A percentile compares a stretch with the other conserved stretches of the same genome.
These are phyloP conservation scores for Probosciger aterrimus DNA, from an alignment of 2,113 vertebrate genomes.

Conservation along the genomic window DNA sequence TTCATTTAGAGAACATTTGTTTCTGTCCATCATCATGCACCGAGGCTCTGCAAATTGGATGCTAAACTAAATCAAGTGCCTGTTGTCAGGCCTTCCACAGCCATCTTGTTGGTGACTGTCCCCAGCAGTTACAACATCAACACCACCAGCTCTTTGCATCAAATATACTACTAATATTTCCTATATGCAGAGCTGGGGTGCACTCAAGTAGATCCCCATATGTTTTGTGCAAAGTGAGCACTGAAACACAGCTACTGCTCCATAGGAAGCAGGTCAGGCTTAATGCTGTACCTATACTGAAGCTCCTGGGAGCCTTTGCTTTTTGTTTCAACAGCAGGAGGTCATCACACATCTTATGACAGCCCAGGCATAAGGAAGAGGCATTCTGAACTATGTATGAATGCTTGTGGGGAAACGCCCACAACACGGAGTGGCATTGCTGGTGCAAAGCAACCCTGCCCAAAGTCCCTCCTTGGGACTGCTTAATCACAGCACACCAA, in stretches of 20 bases:
- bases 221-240: background rate
- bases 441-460: background rate
- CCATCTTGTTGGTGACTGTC: slow-evolving; percentile 7
- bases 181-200: background rate
- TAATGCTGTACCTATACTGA: background rate
- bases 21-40: background rate
- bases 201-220: background rate
- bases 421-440: rapidly evolving
- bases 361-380: background rate
- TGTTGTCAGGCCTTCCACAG: slow-evolving; percentile 9
- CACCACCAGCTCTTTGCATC: background rate
- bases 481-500: background rate
- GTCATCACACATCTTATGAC: rapidly evolving
- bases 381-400: background rate
- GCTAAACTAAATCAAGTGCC: slow-evolving; percentile 34
- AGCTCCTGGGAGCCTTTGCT: background rate
- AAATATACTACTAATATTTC: background rate
- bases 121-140: background rate
- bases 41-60: background rate
- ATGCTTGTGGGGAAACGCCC: background rate
- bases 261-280: background rate
- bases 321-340: background rate
- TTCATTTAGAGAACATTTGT: slow-evolving; percentile 40
- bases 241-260: background rate
- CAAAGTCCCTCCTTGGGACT: background rate